Conservation (phyloP, 1,140 invertebrate genomes). For the Stratiolaelaps scimitus region DNA sequence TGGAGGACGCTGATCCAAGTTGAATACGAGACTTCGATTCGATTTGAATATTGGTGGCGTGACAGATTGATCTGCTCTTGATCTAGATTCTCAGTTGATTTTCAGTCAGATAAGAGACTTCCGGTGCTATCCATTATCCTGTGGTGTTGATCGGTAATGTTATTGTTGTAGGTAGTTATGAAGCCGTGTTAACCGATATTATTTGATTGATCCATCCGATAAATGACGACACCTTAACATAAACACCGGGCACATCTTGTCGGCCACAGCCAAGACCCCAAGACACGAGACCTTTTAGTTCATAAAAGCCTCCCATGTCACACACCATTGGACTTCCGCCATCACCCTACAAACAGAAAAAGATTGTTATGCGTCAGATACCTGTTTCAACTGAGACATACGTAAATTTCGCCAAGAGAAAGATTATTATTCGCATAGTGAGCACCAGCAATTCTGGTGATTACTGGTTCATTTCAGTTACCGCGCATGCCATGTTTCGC, state of each 20-base stretch:
- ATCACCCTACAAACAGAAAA: conserved; percentile 58
- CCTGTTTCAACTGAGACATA: too few species aligned
- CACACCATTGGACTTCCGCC: conserved; percentile 80
- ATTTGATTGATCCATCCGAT: conserved; percentile 95
- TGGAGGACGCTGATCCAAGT: too few species aligned
- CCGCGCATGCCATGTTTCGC: background rate
- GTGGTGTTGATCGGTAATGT: too few species aligned
- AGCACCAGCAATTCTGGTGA: too few species aligned
- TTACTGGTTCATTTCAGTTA: background rate
- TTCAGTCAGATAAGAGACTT: too few species aligned
- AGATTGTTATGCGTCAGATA: too few species aligned
- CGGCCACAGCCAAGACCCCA: conserved; percentile 85
- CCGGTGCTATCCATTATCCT: too few species aligned
- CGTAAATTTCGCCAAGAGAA: conserved; percentile 2
- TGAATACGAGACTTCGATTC: too few species aligned
- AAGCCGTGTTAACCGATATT: conserved; percentile 81
- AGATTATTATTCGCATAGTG: background rate
- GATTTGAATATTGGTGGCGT: too few species aligned
- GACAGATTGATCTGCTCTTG: too few species aligned
- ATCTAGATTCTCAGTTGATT: too few species aligned
- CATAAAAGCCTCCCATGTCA: conserved; percentile 79
- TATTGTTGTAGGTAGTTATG: conserved; percentile 9
- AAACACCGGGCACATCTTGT: conserved; percentile 75
- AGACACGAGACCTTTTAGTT: conserved; percentile 74
- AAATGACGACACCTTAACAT: conserved; percentile 83